Base-by-base conservation (phyloP, 2,888 invertebrate genomes). In the Rhimphoctona megacephalus region DNA sequence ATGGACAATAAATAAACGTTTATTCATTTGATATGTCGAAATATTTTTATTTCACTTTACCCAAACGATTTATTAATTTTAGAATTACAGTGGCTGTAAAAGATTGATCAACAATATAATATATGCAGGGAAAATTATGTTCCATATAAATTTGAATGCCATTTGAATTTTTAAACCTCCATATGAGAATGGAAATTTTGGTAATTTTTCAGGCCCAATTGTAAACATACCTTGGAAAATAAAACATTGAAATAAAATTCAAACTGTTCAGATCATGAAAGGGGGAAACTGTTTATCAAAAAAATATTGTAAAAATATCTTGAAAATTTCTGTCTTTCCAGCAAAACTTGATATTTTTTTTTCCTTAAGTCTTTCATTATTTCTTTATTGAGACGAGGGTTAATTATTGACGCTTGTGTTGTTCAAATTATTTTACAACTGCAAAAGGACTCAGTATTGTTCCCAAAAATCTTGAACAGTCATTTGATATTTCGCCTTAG, bases 341-440 rank as follows among this genome's bases (percentile, higher is more conserved):
- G 61, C 30, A 30, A 61, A 30, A 61, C 17, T 61, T 17, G 2
- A n/a, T 43, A 43, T 43, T 43, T 43, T 14, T 43, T 14, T 43
- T 43, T 14, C 11, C 11, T 19, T 49, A n/a, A n/a, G n/a, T 49
- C 6, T 49, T 49, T 4, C 19, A 7, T 66, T 9, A 69, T 76
- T 46, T 67, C 17, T 76, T 85, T 72, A 87, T 84, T 81, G 61
- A 66, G 79, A 84, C 54, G 86, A 84, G 11, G 81, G 81, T 80
- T 84, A 86, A 46, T 81, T 83, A 81, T 81, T 82, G 81, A 82
- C 70, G 66, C 81, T 86, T 30, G 86, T 81, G 49, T 79, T 84
- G 74, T 84, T 73, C 25, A 84, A 54, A 54, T 86, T 79, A 49
- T 82, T 86, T 25, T n/a, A n/a, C n/a, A n/a, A n/a, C 83, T 1